Evolutionary conservation across 92 coral and sea anemone species (phyloP), one percentile per base, ranked within the genome.

Genomic region (Bergia puertoricense): DNA sequence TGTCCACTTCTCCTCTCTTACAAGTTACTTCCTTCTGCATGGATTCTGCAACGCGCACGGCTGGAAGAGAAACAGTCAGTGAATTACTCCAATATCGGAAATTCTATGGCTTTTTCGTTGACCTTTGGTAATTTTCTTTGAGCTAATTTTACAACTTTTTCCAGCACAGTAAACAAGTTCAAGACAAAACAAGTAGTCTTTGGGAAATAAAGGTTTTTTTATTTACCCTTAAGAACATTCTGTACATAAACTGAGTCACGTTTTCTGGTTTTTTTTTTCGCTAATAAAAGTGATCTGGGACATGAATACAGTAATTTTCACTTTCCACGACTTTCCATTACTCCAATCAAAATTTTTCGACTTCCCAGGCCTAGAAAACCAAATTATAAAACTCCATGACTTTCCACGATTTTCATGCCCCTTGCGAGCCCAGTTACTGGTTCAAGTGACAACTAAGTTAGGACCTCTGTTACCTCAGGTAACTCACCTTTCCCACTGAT

Each of bases 11-110:
- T 8, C 98, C 98, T 62, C 99, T 91, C 81, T 96, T 96, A 48
- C 92, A 95, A 4, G 99, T 96, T 8, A 96, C 95, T 65, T 95
- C 95, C 40, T 93, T 89, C 89, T 96, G 99, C 93, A 94, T 95
- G 77, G 95, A 56, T 56, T 93, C 94, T 3, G 99, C 99, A 59
- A 95, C 95, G 22, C 93, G 94, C 10, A 95, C 96, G 41, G 99
- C 99, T 96, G 44, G 40, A 40, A 65, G 74, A 78, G 36, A 48
- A 81, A 20, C 30, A 62, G 18, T 18, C n/a, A 20, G 7, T 3
- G 8, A 20, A 62, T 3, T 18, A 22, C 2, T 62, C 16, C 69
- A 62, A 6, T 54, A 5, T 54, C 16, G 10, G 59, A 2, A 54
- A 54, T 54, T 54, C 30, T 62, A n/a, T n/a, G 69, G 11, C 69